Base-by-base conservation (phyloP, 2,888 invertebrate genomes). In the Drosophila recens region DNA sequence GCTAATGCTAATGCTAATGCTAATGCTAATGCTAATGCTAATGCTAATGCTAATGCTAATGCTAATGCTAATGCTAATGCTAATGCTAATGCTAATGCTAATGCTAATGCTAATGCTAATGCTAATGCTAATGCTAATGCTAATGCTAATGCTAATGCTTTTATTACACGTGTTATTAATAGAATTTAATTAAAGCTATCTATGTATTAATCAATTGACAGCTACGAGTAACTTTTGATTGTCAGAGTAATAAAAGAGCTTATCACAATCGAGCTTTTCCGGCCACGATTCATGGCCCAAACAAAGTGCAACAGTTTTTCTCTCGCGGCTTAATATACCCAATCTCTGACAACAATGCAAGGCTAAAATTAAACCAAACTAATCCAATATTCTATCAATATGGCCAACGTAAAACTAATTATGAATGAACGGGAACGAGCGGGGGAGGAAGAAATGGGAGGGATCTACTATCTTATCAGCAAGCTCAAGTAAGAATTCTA, bases 161-260 rank as follows among this genome's bases (percentile, higher is more conserved):
- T 6, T 27, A 1, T 6, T 6, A 27, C 27, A 6, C 6, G 30
- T 30, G 8, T 49, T 49, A 23, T 42, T 61, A 34, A 67, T 42
- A 49, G 43, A 51, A 64, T 71, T 74, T 57, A 77, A 74, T 78
- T 74, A 74, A n/a, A 42, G n/a, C 36, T 58, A 56, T 58, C 52
- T 49, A 58, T 17, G 17, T 17, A 17, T 70, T 53, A 67, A 67
- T 70, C 69, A 73, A 76, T 77, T 20, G 64, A 38, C 10, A 9
- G 46, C 46, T 15, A 6, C 27, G 27, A 27, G 27, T 27, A 9
- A n/a, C 27, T 30, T 30, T 27, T 9, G 27, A 4, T 33, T 34
- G 17, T 36, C 8, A n/a, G 40, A 54, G 49, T 54, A 68, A 54
- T 38, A 10, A 33, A 49, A 59, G 42, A 46, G 49, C 53, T 76